Evolutionary conservation across 1,140 invertebrate species (phyloP).

Genomic region (Magallana gigas): DNA sequence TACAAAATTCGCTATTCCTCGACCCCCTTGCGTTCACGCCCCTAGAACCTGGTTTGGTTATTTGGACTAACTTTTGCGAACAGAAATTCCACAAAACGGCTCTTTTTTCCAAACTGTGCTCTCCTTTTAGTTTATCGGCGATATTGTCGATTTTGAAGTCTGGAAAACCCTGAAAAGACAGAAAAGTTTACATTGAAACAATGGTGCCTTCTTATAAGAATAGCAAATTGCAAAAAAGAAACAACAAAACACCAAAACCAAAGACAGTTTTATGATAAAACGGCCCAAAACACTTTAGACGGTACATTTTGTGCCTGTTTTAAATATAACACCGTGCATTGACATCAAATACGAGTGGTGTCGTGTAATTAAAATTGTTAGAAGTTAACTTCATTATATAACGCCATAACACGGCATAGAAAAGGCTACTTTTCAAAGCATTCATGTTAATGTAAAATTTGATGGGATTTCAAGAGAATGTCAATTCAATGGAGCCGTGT

Average conservation of each 20-base stretch:
- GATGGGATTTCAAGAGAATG: slow-evolving; percentile 3
- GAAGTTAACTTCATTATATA: slow-evolving; percentile 28
- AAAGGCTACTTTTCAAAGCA: neutral
- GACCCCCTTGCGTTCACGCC: neutral
- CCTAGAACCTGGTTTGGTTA: neutral
- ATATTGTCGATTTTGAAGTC: neutral
- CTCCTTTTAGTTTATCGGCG: neutral
- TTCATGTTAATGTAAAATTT: neutral
- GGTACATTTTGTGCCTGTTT: no score
- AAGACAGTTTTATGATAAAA: neutral
- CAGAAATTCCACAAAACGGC: slow-evolving; percentile 15
- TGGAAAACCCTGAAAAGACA: neutral
- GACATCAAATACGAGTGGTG: neutral
- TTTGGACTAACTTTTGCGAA: neutral
- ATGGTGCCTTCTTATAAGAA: neutral
- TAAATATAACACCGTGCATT: neutral
- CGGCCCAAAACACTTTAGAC: no score
- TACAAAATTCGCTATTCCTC: neutral
- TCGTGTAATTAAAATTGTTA: neutral
- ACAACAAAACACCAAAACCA: slow-evolving; percentile 2
- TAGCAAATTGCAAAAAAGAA: neutral
- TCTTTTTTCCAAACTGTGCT: neutral
- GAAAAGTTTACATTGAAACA: neutral
- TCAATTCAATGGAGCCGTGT: neutral
- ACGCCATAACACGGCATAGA: neutral